Percentiles rank a stretch among this genome's conserved stretches.
Conservation (phyloP, 1,140 invertebrate genomes). For the Lepidostoma basale region DNA sequence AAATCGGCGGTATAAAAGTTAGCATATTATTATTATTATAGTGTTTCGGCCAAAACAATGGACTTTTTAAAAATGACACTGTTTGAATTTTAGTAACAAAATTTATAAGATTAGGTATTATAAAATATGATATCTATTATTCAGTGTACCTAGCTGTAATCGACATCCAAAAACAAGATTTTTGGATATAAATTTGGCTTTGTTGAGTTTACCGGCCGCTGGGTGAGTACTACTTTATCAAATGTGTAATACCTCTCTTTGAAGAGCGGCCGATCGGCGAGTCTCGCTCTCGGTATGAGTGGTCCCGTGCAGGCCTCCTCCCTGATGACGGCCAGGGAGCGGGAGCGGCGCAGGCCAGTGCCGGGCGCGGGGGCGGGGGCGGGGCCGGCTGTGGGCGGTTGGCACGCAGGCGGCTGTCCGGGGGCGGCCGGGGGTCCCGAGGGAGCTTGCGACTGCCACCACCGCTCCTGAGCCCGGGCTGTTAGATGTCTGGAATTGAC, state of each 20-base stretch:
- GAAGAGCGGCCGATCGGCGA: conserved; percentile 74
- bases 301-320: conserved; percentile 76
- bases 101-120: too few relatives aligned
- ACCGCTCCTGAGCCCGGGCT: conserved; percentile 22
- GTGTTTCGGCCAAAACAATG: too few relatives aligned
- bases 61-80: too few relatives aligned
- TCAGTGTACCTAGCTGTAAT: too few relatives aligned
- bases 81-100: too few relatives aligned
- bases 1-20: too few relatives aligned
- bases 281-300: conserved; percentile 75
- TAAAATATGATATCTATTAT: too few relatives aligned
- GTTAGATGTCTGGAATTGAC: conserved; percentile 18
- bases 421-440: neutral
- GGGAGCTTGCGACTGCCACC: conserved; percentile 10
- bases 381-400: neutral
- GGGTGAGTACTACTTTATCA: too few relatives aligned
- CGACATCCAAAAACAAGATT: too few relatives aligned
- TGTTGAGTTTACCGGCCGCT: too few relatives aligned
- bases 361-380: neutral
- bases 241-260: conserved; percentile 69
- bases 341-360: conserved; percentile 64
- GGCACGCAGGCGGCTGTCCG: neutral
- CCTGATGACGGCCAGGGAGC: conserved; percentile 77
- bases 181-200: too few relatives aligned
- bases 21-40: too few relatives aligned